Evolutionary conservation across 2,888 invertebrate genomes (phyloP), one percentile per base, ranked within the genome.

Genomic region (Trissonchulus latispiculum): DNA sequence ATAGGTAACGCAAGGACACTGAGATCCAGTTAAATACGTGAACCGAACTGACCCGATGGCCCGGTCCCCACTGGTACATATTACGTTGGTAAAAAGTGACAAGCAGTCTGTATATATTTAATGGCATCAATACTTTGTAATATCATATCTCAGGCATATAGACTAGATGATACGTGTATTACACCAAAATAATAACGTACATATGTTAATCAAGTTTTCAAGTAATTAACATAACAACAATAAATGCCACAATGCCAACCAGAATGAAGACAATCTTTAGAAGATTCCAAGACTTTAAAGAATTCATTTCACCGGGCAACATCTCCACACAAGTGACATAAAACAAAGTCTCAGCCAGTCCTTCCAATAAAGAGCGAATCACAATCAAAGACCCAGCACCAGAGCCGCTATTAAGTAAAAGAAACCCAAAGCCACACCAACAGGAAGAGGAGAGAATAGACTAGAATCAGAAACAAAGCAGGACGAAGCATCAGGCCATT

Each of bases 261-360:
- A 8, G 2, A 2, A 66, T 32, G 32, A 66, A 28, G 29, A 31
- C 2, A 31, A 66, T 2, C 66, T 66, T 66, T 23, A 66, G 32
- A 1, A 29, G 67, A 18, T 35, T 72, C 31, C 74, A 74, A 28
- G 64, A 73, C 1, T 76, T 73, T 32, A 72, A 75, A 36, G 75
- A 74, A 23, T 75, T 75, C 62, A 80, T 70, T 70, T 80, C 80
- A 64, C 76, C 75, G 15, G 77, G 74, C 36, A 81, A 75, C 77
- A 81, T 77, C 71, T 81, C 81, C 1, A 81, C 78, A 66, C 79
- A 78, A 18, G 80, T 77, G 28, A 81, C 81, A 75, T 81, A 80
- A 18, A 81, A 78, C 72, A 81, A 81, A n/a, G 78, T 81, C 36
- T 79, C 79, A 18, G 80, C 79, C 28, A 81, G 74, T 2, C 80